A percentile compares a stretch with the other conserved stretches of the same genome.
phyloP scores from a whole-genome alignment of 2,888 invertebrate species.

The Hyppa rectilinea region DNA sequence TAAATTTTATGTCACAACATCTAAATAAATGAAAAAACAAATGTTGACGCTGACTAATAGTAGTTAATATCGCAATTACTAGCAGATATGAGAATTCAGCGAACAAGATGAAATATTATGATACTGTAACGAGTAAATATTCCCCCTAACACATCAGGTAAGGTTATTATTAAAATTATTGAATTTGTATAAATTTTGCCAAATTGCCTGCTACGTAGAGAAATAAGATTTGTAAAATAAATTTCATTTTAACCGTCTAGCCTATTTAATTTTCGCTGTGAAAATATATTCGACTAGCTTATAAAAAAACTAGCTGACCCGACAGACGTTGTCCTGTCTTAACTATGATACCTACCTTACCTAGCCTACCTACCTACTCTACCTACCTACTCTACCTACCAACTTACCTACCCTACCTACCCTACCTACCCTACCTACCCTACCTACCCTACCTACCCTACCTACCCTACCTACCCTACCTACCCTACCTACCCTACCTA shows the following conservation, averaged over 20 bases:
- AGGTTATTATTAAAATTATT: constrained; percentile 49
- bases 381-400: no score
- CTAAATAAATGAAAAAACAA: no score
- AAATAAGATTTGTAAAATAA: constrained; percentile 50
- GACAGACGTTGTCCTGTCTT: no score
- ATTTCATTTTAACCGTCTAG: constrained; percentile 43
- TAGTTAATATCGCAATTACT: background rate
- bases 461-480: no score
- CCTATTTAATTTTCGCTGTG: background rate
- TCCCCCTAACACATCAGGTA: constrained; percentile 41
- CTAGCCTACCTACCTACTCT: no score
- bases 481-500: no score
- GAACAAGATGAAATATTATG: background rate
- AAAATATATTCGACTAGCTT: background rate
- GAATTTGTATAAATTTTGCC: constrained; percentile 54
- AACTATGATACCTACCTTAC: no score
- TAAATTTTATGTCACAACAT: no score
- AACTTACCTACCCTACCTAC: no score
- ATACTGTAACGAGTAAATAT: constrained; percentile 13
- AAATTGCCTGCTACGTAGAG: constrained; percentile 53
- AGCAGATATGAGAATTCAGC: background rate
- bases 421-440: no score
- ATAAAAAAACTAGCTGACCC: background rate
- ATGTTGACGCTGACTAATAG: no score
- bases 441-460: no score